Evolutionary conservation across 2,888 invertebrate species (phyloP).

Genomic region (Dusona sp.): DNA sequence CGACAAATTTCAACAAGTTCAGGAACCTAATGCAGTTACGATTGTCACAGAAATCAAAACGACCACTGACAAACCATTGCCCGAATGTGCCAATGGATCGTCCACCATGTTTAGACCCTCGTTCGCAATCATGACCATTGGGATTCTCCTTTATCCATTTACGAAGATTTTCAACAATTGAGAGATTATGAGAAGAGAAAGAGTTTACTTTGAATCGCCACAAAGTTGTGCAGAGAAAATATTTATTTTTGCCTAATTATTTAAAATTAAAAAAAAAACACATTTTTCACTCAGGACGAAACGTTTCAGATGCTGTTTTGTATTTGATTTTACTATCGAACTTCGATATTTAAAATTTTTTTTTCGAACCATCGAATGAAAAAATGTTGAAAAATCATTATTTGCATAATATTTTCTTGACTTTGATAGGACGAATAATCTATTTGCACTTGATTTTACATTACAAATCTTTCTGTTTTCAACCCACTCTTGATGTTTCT

Average conservation of each 20-base stretch:
- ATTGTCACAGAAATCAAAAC: slow-evolving; percentile 35
- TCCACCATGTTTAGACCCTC: slow-evolving; percentile 49
- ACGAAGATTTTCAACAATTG: slow-evolving; percentile 37
- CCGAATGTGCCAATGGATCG: slow-evolving; percentile 56
- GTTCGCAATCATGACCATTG: slow-evolving; percentile 39
- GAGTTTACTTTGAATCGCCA: slow-evolving; percentile 1
- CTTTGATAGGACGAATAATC: not conserved
- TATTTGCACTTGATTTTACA: not conserved
- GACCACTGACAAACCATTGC: slow-evolving; percentile 64
- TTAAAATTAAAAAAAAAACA: not conserved
- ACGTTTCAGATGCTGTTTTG: not conserved
- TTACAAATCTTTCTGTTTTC: not conserved
- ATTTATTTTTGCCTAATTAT: not conserved
- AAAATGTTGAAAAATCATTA: not conserved
- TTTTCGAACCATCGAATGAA: not conserved
- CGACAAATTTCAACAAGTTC: slow-evolving; percentile 72
- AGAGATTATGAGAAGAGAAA: not conserved
- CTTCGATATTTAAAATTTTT: not conserved
- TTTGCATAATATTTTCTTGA: too few species aligned
- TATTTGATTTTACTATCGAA: not conserved
- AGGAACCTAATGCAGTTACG: slow-evolving; percentile 52
- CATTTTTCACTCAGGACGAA: not conserved
- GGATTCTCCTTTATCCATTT: slow-evolving; percentile 44
- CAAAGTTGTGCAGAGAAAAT: slow-evolving; percentile 39
- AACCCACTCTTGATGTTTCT: not conserved